Evolutionary conservation across 2,113 vertebrate genomes (phyloP), one percentile per base, ranked within the genome.

Genomic region (Xiphophorus couchianus): DNA sequence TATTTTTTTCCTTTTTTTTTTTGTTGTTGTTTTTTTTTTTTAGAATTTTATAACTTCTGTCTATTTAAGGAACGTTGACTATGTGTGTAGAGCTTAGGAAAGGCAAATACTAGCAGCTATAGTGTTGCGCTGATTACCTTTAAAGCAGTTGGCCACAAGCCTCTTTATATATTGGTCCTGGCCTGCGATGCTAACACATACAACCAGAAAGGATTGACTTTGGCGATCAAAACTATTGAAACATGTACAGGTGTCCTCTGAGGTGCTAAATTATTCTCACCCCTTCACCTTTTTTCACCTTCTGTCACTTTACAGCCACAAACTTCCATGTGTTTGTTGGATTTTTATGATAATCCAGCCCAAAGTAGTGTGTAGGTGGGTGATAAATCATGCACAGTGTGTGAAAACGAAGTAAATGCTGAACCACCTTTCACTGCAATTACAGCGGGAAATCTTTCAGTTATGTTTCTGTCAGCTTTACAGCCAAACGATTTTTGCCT

Each of bases 61-160:
- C 37, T 87, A 80, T 87, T 86, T 65, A 77, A 79, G 73, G 78
- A 63, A n/a, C 70, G 77, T 84, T 73, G 80, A 81, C 71, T 71
- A 68, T 74, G 51, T 44, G 22, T n/a, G 51, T 58, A 58, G 25
- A 58, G 7, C 51, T 58, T 25, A 11, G 9, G 37, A 58, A 67
- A 25, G 14, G 19, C 54, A 31, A 37, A n/a, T 61, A 72, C 27
- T 73, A 51, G 65, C 71, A 64, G 70, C 62, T 48, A 7, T 68
- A 64, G 37, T 25, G 68, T 76, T 80, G 66, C 65, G 17, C 44
- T 48, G 17, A 48, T 17, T 48, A 19, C 17, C 44, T 58, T 58
- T 58, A 3, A 58, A 58, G 22, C 51, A 58, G 22, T 6, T 58
- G 51, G 51, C 51, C 19, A 25, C 7, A n/a, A n/a, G 51, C 51